These are phyloP conservation scores for Bos javanicus DNA, from an alignment of 2,113 vertebrate genomes.

Conservation along the genomic window DNA sequence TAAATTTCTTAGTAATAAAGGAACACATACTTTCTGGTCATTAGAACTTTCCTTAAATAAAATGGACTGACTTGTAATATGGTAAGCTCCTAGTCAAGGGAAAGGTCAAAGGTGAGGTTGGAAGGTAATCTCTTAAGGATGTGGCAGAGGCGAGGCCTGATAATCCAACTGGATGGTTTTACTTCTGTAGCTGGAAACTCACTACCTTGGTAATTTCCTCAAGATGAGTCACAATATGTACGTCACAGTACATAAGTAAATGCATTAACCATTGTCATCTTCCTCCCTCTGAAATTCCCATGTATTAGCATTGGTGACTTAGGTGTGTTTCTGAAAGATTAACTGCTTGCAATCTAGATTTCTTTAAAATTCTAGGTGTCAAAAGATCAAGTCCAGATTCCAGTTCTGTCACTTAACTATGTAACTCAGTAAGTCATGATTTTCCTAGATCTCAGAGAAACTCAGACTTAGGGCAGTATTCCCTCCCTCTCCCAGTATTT, in stretches of 20 bases:
- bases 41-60: not conserved
- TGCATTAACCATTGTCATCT: not conserved
- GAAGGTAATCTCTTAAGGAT: not conserved
- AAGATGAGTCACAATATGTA: not conserved
- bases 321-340: not conserved
- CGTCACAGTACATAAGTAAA: not conserved
- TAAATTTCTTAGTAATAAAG: not conserved
- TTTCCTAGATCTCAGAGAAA: not conserved
- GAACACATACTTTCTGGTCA: not conserved
- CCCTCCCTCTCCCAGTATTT: not conserved
- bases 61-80: not conserved
- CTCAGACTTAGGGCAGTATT: not conserved
- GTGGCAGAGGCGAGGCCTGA: not conserved
- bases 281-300: not conserved
- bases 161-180: not conserved
- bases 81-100: not conserved
- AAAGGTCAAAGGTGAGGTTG: not conserved
- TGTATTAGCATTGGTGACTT: not conserved
- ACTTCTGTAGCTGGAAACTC: not conserved
- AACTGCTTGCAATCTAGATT: not conserved
- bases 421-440: not conserved
- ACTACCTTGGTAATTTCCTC: not conserved
- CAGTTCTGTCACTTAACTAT: not conserved
- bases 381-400: not conserved
- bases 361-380: not conserved